Base-by-base conservation (phyloP, 1,140 invertebrate genomes). In the Palaemon carinicauda region DNA sequence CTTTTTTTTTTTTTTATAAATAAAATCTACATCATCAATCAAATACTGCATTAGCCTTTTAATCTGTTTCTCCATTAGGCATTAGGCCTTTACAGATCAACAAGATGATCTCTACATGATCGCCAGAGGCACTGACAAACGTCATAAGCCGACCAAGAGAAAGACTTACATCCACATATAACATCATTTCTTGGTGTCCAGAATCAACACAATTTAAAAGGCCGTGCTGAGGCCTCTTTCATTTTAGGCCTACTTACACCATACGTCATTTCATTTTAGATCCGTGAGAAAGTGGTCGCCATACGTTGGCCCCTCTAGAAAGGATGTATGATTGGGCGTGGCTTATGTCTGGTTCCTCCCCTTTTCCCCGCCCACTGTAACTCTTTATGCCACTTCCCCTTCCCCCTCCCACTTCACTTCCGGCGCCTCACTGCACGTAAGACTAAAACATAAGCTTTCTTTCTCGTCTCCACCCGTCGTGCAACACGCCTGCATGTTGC, bases 221-320 rank as follows among this genome's bases (percentile, higher is more conserved):
- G 41, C 41, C 12, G 41, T 41, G 41, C 5, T 9, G 41, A 41
- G 41, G 41, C 41, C 41, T 41, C 41, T 41, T 41, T 41, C 41
- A 41, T 33, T 65, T 81, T 81, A 81, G 80, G 80, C 80, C 80
- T 81, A 81, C 29, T n/a, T 71, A 65, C 9, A 15, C 7, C 78
- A 69, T n/a, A 51, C 33, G 41, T 71, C 56, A 69, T 71, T 71
- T 81, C 80, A 81, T 81, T 81, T 81, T 81, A 71, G 65, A 71
- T 69, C 31, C 33, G 33, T 41, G 79, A 51, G 80, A 65, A 80
- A 27, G 60, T 24, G 80, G 78, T 56, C 80, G 80, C 80, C 80
- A 81, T 81, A 71, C 41, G 41, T 41, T 41, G 41, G 41, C 41
- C 41, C 41, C 41, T 41, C 41, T 41, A 41, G 12, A 41, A 71